Conservation (phyloP, 2,113 vertebrate species). For the Lonchura striata region DNA sequence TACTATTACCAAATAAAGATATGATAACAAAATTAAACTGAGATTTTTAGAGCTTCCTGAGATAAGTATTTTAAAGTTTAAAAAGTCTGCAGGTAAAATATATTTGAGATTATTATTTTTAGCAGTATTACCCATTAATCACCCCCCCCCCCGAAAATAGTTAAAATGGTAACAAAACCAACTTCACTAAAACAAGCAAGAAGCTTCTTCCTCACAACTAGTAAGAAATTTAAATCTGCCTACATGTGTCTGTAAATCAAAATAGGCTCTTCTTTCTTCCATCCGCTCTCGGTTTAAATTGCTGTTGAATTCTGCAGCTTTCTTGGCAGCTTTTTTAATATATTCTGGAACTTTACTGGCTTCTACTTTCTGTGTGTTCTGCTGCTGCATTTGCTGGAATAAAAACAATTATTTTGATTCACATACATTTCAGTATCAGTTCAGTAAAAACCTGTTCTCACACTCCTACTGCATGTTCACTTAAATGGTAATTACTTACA, state of each 20-base stretch:
- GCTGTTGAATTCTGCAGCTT: slow-evolving; percentile 97
- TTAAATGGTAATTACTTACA: slow-evolving; percentile 75
- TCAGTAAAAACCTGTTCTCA: background rate
- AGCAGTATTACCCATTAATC: background rate
- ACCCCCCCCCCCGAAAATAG: background rate
- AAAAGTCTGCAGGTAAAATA: background rate
- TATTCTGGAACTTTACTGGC: slow-evolving; percentile 98
- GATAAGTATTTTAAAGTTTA: background rate
- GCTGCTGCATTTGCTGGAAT: slow-evolving; percentile 95
- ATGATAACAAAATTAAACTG: background rate
- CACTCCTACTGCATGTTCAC: background rate
- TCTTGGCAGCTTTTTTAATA: slow-evolving; percentile 97
- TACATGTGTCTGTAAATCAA: slow-evolving; percentile 98
- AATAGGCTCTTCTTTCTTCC: slow-evolving; percentile 97
- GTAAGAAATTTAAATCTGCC: slow-evolving; percentile 17
- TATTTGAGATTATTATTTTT: background rate
- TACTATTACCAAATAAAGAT: background rate
- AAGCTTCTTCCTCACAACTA: background rate
- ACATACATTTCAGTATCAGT: background rate
- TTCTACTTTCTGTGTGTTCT: slow-evolving; percentile 96
- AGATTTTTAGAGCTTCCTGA: background rate
- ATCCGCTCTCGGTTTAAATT: slow-evolving; percentile 95
- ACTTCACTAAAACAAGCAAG: background rate
- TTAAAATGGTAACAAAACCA: background rate
- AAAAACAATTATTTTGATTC: background rate